phyloP scores from a whole-genome alignment of 2,888 invertebrate genomes.

The Magallana nippona region DNA sequence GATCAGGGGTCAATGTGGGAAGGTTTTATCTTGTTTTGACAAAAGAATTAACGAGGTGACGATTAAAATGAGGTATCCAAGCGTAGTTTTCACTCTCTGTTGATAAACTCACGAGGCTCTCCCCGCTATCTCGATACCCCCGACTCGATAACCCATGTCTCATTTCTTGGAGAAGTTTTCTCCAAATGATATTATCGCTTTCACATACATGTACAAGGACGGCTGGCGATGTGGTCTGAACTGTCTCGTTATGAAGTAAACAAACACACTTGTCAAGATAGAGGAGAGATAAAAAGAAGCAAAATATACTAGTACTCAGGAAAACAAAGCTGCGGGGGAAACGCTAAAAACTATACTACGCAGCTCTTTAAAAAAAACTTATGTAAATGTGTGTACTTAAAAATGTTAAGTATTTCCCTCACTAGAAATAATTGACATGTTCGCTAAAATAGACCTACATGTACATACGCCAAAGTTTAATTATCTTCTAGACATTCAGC shows the following conservation, averaged over 20 bases:
- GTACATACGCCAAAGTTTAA: no score
- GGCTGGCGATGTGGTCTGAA: background rate
- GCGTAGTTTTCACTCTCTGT: background rate
- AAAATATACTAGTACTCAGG: background rate
- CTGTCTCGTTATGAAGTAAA: background rate
- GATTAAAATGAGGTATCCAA: background rate
- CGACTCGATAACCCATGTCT: background rate
- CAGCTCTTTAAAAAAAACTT: background rate
- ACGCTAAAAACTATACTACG: background rate
- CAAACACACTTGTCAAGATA: constrained; percentile 13
- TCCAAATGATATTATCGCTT: background rate
- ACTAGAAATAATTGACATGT: background rate
- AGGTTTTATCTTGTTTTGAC: background rate
- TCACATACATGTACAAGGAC: background rate
- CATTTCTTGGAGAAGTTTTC: background rate
- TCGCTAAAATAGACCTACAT: no score
- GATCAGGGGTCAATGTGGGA: no score
- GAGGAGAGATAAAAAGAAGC: background rate
- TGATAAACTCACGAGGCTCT: background rate
- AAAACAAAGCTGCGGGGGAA: background rate
- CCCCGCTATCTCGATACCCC: background rate
- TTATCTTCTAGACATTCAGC: no score
- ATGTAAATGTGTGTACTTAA: background rate
- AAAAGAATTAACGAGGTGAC: background rate
- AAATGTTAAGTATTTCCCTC: constrained; percentile 14